Percentiles rank a stretch among this genome's conserved stretches.
These are phyloP conservation scores for Actias luna DNA, from an alignment of 2,888 invertebrate species.

Conservation along the genomic window DNA sequence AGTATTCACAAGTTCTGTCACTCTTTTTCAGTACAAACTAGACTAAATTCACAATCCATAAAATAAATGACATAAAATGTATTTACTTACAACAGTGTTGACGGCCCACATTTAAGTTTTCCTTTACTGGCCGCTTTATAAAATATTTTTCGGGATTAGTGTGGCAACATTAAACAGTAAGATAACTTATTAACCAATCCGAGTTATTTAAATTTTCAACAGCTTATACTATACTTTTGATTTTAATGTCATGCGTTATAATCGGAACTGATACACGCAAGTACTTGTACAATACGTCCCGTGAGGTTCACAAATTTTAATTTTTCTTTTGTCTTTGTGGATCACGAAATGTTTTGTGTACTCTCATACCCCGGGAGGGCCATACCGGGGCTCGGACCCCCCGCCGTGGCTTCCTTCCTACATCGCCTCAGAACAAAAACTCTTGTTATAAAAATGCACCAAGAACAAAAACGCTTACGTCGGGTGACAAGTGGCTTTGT, in stretches of 20 bases:
- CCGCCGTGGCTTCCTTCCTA: conserved; percentile 78
- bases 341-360: conserved; percentile 81
- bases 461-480: conserved; percentile 75
- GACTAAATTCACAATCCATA: too few relatives aligned
- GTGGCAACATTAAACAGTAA: not conserved
- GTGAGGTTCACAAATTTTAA: conserved; percentile 73
- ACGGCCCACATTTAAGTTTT: too few relatives aligned
- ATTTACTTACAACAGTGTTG: too few relatives aligned
- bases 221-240: not conserved
- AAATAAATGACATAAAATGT: too few relatives aligned
- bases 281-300: conserved; percentile 50
- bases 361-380: conserved; percentile 71
- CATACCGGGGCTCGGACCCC: conserved; percentile 55
- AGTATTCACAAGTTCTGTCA: too few relatives aligned
- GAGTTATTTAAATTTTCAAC: not conserved
- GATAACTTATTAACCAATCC: not conserved
- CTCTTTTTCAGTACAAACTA: too few relatives aligned
- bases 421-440: conserved; percentile 76
- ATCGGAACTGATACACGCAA: conserved; percentile 22
- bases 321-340: conserved; percentile 80
- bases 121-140: not conserved
- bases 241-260: not conserved
- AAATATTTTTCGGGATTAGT: too few relatives aligned
- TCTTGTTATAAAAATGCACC: conserved; percentile 75
- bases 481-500: conserved; percentile 80